phyloP scores from a whole-genome alignment of 2,113 vertebrate species.

The Callipepla californica region DNA sequence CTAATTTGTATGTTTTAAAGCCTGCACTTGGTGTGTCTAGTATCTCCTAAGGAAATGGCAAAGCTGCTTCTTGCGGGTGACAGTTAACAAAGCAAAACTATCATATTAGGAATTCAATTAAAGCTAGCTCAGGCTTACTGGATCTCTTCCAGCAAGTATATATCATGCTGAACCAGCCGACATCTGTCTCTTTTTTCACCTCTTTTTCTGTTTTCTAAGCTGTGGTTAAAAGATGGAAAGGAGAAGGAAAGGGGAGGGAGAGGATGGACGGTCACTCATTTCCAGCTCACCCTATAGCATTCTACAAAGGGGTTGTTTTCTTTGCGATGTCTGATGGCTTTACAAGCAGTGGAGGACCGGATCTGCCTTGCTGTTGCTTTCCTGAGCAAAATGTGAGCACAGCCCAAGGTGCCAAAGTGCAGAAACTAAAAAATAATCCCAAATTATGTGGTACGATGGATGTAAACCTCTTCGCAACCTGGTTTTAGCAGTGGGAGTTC shows the following conservation, averaged over 20 bases:
- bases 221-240: neutral
- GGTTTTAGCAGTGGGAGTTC: neutral
- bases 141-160: neutral
- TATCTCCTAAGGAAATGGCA: slow-evolving; percentile 21
- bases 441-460: accelerated
- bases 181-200: neutral
- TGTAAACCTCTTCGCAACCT: neutral
- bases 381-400: neutral
- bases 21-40: neutral
- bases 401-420: accelerated
- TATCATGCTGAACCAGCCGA: neutral
- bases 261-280: neutral
- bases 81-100: slow-evolving; percentile 11
- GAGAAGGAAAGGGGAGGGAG: neutral
- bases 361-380: neutral
- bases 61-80: neutral
- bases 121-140: neutral
- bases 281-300: accelerated
- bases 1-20: neutral
- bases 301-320: neutral
- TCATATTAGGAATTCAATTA: slow-evolving; percentile 24
- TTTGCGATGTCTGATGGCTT: neutral
- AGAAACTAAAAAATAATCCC: neutral
- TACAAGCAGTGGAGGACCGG: accelerated
- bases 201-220: neutral